Percentiles rank a stretch among this genome's conserved stretches.
phyloP scores from a whole-genome alignment of 2,797 vertebrate genomes.

The Melanotaenia trifasciata region DNA sequence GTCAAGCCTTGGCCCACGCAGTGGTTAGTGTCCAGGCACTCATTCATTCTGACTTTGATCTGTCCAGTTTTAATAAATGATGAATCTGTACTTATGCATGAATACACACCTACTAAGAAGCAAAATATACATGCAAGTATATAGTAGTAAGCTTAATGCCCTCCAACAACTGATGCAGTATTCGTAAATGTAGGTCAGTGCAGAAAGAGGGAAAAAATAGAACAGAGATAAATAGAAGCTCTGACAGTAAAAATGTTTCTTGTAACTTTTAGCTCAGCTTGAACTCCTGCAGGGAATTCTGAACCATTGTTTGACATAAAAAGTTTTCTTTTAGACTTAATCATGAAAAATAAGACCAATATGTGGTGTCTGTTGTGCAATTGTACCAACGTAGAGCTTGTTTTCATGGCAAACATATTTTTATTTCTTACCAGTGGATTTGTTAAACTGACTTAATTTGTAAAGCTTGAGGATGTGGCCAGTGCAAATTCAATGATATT shows the following conservation, averaged over 20 bases:
- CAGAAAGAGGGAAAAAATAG: background rate
- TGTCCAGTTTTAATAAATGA: constrained; percentile 37
- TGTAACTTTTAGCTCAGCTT: constrained; percentile 32
- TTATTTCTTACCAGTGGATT: background rate
- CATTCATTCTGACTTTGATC: constrained; percentile 49
- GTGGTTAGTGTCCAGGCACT: constrained; percentile 54
- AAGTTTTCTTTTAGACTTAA: constrained; percentile 11
- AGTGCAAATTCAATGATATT: background rate
- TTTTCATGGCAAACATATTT: background rate
- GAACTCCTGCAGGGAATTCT: constrained; percentile 26
- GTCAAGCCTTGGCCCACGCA: constrained; percentile 51
- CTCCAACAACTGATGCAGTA: constrained; percentile 17
- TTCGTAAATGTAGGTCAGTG: constrained; percentile 54
- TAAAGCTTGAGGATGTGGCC: background rate
- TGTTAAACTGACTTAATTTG: background rate
- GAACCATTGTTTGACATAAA: constrained; percentile 19
- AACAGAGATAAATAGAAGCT: constrained; percentile 23
- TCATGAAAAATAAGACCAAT: constrained; percentile 32
- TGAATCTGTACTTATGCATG: constrained; percentile 25
- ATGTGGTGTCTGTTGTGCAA: background rate
- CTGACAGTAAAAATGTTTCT: constrained; percentile 32
- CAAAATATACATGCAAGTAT: constrained; percentile 19
- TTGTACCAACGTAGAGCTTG: background rate
- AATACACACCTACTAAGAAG: constrained; percentile 26
- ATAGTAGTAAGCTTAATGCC: constrained; percentile 12